Base-by-base conservation (phyloP, 2,888 invertebrate species). In the Calameuta filiformis region DNA sequence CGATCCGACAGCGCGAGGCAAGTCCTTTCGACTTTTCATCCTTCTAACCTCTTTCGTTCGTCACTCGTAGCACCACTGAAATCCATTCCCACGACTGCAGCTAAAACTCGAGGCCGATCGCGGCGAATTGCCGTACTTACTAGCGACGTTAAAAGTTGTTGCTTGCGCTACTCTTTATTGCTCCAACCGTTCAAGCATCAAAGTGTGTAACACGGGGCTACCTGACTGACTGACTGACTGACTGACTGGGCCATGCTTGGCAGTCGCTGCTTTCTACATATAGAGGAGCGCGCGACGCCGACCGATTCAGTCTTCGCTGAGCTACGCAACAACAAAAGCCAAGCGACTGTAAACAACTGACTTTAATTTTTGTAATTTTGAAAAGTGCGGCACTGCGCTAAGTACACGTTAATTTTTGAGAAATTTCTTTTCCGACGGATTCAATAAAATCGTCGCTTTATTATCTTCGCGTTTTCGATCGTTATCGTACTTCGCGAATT, bases 261-360 rank as follows among this genome's bases (percentile, higher is more conserved):
- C 73, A 83, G 86, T 81, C 84, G 84, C 83, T 84, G 84, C 82
- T 85, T 82, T 88, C 86, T 87, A 89, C 87, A 88, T 89, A 89
- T 89, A 89, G 87, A 86, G 84, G 88, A 81, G 85, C 82, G 81
- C 82, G 81, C 81, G 81, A 80, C 81, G 84, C 80, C 81, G 84
- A 83, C 81, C 85, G 85, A 84, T 86, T 87, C 89, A 89, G 89
- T 89, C 87, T 85, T 81, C 79, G 83, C 77, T 81, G 82, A 85
- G 84, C 87, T 85, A 84, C 85, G 87, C 86, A 85, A 83, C 84
- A 83, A 83, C 80, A 81, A 81, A 80, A 85, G 75, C 35, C 37
- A 15, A 34, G 71, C 15, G 31, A 23, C 40, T 30, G 12, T 71
- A 34, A 71, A 71, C 71, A 15, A 71, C 23, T 56, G 0, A 4